These are phyloP conservation scores for Denticeps clupeoides DNA, from an alignment of 2,797 vertebrate species.

Conservation along the genomic window DNA sequence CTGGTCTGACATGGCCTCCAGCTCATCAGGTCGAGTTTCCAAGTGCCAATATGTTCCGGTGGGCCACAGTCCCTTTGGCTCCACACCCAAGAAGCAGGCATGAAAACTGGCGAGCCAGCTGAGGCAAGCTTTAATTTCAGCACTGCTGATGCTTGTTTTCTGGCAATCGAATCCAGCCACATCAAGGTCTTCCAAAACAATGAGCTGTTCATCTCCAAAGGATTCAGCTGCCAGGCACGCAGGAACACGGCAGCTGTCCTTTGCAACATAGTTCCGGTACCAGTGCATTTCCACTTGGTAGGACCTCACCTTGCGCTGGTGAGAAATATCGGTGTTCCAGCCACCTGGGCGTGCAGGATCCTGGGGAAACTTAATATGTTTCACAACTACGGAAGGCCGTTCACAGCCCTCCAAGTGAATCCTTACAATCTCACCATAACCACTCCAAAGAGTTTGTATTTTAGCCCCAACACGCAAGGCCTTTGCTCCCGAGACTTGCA, in stretches of 20 bases:
- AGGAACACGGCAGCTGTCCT: slow-evolving; percentile 43
- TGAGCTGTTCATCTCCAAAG: slow-evolving; percentile 59
- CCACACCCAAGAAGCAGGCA: slow-evolving; percentile 48
- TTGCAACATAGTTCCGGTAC: slow-evolving; percentile 60
- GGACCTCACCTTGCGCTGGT: slow-evolving; percentile 57
- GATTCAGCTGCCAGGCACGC: slow-evolving; percentile 50
- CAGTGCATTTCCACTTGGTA: slow-evolving; percentile 64
- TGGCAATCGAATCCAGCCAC: slow-evolving; percentile 51
- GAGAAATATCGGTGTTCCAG: slow-evolving; percentile 51
- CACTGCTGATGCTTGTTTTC: slow-evolving; percentile 48
- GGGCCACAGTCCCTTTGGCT: slow-evolving; percentile 54
- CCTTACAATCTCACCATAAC: slow-evolving; percentile 58
- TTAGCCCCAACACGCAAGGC: slow-evolving; percentile 39
- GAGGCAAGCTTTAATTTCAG: slow-evolving; percentile 55
- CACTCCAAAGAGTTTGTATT: slow-evolving; percentile 64
- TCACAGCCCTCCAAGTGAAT: slow-evolving; percentile 51
- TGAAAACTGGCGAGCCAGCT: slow-evolving; percentile 65
- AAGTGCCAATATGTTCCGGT: slow-evolving; percentile 69
- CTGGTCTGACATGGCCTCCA: slow-evolving; percentile 51
- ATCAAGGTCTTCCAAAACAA: slow-evolving; percentile 63
- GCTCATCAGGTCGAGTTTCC: slow-evolving; percentile 61
- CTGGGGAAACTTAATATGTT: slow-evolving; percentile 55
- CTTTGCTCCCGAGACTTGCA: slow-evolving; percentile 47
- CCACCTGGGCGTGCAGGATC: slow-evolving; percentile 39
- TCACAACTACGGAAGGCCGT: slow-evolving; percentile 54